Evolutionary conservation across 2,113 vertebrate genomes (phyloP), one percentile per base, ranked within the genome.

Genomic region (Ammodytes marinus): DNA sequence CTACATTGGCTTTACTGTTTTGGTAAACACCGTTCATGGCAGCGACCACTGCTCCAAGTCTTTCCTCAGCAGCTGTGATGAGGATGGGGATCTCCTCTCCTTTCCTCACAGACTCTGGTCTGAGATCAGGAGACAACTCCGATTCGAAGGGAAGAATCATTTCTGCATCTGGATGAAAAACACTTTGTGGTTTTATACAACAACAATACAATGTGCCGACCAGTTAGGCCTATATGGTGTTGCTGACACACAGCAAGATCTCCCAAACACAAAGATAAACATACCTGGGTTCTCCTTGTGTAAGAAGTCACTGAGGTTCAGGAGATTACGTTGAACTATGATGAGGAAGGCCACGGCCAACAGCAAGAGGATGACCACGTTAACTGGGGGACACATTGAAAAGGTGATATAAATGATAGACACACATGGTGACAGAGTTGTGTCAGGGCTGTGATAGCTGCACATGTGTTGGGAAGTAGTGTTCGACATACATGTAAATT

Each of bases 11-110:
- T 86, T 87, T 96, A 52, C 95, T 99, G 90, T 99, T 96, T 45
- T 71, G 94, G 82, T 96, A 95, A 88, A 99, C 93, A 66, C 98
- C 99, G 91, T 99, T 97, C 86, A 99, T 96, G 58, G 97, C 97
- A 79, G 98, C 95, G 49, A 99, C 93, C 11, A 95, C 94, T 47
- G 97, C 98, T 3, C 97, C 98, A 0, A 99, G 96, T 86, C 98
- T 95, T 39, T 98, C 96, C 86, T 97, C 96, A 0, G 95, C 94
- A 12, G 98, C 97, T 8, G 97, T 95, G 83, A 99, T 96, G 86
- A 99, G 91, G 84, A 99, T 96, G 4, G 97, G 93, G 77, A 99
- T 96, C 89, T 98, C 97, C 37, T 95, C 94, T 69, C 95, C 95
- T 11, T 73, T 93, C 60, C 89, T 75, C 40, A 64, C 81, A 0